phyloP scores from a whole-genome alignment of 2,888 invertebrate genomes.

The Chesias legatella region DNA sequence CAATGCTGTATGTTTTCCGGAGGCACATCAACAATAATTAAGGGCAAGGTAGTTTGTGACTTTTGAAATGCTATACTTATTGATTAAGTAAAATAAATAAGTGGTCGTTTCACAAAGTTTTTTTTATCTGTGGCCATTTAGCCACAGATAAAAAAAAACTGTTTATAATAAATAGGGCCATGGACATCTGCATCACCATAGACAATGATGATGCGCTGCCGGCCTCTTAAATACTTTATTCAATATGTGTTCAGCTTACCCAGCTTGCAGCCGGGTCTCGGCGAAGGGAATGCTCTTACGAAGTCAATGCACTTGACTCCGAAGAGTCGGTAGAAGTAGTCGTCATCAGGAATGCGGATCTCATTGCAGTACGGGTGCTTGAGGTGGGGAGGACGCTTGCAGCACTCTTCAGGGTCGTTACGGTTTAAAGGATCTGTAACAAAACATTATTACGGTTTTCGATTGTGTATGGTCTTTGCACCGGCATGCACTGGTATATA shows the following conservation, averaged over 20 bases:
- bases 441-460: too few species aligned
- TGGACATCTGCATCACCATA: too few species aligned
- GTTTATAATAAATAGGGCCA: too few species aligned
- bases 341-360: constrained; percentile 92
- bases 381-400: constrained; percentile 88
- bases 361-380: constrained; percentile 96
- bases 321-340: constrained; percentile 93
- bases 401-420: constrained; percentile 95
- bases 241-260: too few species aligned
- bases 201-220: too few species aligned
- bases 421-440: constrained; percentile 89
- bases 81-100: too few species aligned
- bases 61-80: constrained; percentile 7
- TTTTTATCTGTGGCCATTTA: too few species aligned
- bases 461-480: too few species aligned
- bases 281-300: constrained; percentile 92
- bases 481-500: too few species aligned
- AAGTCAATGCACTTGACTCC: constrained; percentile 94
- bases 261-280: constrained; percentile 91
- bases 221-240: too few species aligned
- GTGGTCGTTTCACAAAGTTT: too few species aligned
- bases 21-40: constrained; percentile 8
- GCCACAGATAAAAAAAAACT: not conserved
- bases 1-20: too few species aligned
- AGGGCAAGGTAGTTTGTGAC: constrained; percentile 15